Percentiles rank a stretch among this genome's conserved stretches.
Conservation (phyloP, 2,113 vertebrate species). For the Aspiorhynchus laticeps region DNA sequence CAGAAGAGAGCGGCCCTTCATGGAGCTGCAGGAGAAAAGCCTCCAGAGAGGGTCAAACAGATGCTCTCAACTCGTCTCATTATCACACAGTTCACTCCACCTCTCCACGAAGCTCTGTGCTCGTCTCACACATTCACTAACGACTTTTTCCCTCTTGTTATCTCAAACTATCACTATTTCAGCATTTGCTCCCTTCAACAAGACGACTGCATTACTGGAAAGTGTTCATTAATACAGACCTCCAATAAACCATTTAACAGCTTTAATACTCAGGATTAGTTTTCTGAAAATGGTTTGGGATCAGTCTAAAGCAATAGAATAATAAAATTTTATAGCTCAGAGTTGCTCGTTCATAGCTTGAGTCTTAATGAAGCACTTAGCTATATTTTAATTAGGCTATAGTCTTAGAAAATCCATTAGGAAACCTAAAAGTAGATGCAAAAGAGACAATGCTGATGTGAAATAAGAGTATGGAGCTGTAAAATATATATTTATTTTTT, state of each 20-base stretch:
- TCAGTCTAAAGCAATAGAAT: neutral
- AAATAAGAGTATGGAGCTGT: neutral
- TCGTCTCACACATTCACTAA: neutral
- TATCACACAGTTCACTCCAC: slow-evolving; percentile 35
- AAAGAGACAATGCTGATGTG: neutral
- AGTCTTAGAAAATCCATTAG: neutral
- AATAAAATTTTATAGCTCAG: neutral
- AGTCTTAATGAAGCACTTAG: neutral
- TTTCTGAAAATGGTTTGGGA: neutral
- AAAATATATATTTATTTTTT: no score
- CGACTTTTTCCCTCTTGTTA: neutral
- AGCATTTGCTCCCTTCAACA: neutral
- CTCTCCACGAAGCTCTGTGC: neutral
- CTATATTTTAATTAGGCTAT: neutral
- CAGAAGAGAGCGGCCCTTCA: slow-evolving; percentile 31
- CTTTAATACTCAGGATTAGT: neutral
- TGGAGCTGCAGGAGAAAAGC: slow-evolving; percentile 18
- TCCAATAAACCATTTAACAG: neutral
- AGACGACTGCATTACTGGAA: neutral
- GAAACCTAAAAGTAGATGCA: neutral
- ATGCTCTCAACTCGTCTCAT: slow-evolving; percentile 23
- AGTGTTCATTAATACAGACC: neutral
- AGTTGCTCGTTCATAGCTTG: neutral
- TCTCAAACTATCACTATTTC: neutral
- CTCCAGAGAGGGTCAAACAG: slow-evolving; percentile 37